Base-by-base conservation (phyloP, 2,888 invertebrate genomes). In the Pristionchus exspectatus region DNA sequence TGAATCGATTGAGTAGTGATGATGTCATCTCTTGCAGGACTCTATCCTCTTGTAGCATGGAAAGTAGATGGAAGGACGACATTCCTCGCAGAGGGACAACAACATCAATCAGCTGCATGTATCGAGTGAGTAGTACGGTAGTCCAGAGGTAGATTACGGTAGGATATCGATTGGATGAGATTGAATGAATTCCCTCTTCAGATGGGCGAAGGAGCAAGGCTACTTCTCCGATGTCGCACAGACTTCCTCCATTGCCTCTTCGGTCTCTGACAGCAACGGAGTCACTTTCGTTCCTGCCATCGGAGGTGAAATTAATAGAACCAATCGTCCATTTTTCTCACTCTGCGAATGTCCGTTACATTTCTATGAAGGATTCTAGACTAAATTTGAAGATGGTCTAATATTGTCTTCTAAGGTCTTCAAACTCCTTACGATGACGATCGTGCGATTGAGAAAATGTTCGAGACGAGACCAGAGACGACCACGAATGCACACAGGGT, bases 31-130 rank as follows among this genome's bases (percentile, higher is more conserved):
- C 77, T 91, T 90, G 38, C 93, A 96, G 97, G 98, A 0, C 96
- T 98, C 66, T 98, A 98, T 96, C 98, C 99, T 0, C 96, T 98
- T 44, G 97, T 98, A 63, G 98, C 97, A 0, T 99, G 98, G 98
- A 96, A 96, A 92, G 96, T 97, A 63, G 96, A 96, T 9, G 95
- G 92, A 74, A 89, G 91, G 50, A 89, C 91, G 21, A 91, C 91
- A 14, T 98, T 97, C 95, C 96, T 97, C 66, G 97, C 97, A 0
- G 98, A 99, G 95, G 98, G 98, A 0, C 96, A 97, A 0, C 97
- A 97, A 16, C 97, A 97, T 92, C 98, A 98, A 95, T 97, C 97
- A 0, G 98, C 98, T 0, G 97, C 97, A 2, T 96, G 97, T n/a
- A 66, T 86, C 12, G 27, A 86, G 86, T 86, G 18, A 86, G 86